phyloP scores from a whole-genome alignment of 1,140 invertebrate species.

The Helicoverpa armigera region DNA sequence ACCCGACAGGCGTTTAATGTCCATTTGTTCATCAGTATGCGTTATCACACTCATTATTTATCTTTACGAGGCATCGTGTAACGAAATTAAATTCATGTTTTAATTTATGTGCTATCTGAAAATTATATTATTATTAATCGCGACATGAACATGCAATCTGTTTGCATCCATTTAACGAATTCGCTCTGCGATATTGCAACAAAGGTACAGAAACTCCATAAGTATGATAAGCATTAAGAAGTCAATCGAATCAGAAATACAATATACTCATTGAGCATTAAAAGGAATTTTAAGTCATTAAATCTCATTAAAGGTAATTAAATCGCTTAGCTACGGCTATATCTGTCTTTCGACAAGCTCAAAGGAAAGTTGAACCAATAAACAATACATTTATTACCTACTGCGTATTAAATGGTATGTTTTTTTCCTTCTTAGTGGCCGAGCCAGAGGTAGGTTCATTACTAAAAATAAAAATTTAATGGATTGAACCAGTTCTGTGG shows the following conservation, averaged over 20 bases:
- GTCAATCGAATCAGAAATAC: background rate
- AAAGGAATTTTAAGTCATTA: slow-evolving; percentile 33
- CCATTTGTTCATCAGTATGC: slow-evolving; percentile 10
- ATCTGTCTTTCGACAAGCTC: slow-evolving; percentile 41
- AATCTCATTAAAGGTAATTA: slow-evolving; percentile 35
- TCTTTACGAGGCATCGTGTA: slow-evolving; percentile 37
- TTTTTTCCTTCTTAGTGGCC: slow-evolving; percentile 30
- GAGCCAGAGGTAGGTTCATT: slow-evolving; percentile 50
- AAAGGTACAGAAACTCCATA: background rate
- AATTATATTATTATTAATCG: slow-evolving; percentile 24
- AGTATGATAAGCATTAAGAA: background rate
- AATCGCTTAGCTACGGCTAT: slow-evolving; percentile 24
- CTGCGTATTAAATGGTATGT: slow-evolving; percentile 21
- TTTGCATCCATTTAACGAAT: background rate
- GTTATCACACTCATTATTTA: slow-evolving; percentile 35
- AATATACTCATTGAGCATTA: background rate
- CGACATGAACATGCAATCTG: slow-evolving; percentile 8
- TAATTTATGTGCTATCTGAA: slow-evolving; percentile 30
- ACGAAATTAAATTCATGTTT: slow-evolving; percentile 34
- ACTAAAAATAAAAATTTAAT: slow-evolving; percentile 72
- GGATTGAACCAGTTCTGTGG: slow-evolving; percentile 60
- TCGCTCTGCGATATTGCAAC: slow-evolving; percentile 10
- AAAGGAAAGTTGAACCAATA: slow-evolving; percentile 54
- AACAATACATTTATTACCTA: slow-evolving; percentile 53
- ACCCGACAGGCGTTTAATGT: slow-evolving; percentile 5